Base-by-base conservation (phyloP, 2,113 vertebrate species). In the Platycercus adscitus region DNA sequence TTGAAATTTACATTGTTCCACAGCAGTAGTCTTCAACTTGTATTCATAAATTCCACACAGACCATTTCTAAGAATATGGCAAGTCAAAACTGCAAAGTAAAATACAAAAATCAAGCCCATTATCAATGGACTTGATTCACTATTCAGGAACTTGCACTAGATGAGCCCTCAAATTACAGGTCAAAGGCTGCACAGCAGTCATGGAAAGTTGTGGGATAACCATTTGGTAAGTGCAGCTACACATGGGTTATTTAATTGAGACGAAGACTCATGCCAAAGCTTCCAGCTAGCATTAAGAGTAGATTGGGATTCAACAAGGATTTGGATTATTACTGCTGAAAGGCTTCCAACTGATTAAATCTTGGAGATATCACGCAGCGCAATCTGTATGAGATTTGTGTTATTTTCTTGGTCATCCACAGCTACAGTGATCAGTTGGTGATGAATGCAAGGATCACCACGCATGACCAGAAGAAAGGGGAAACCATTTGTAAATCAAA, bases 321-420 rank as follows among this genome's bases (percentile, higher is more conserved):
- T 92, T 92, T 92, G 79, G 78, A 89, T 93, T 96, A 90, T 55
- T 69, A 41, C 63, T 83, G 86, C 33, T 2, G 8, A 94, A 94
- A 82, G 46, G 63, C 43, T 93, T 92, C 72, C 25, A 78, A 53
- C 44, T 77, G 87, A 93, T 82, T 88, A 95, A 86, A 81, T 55
- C 55, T 23, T 58, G 68, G 26, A 88, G 55, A 53, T 79, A 77
- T 26, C 37, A 65, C 39, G n/a, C 68, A 70, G 41, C 0, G 4
- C 61, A 83, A 66, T 79, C 89, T 85, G 73, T 37, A 89, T 21
- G 71, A 82, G 20, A 58, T 60, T 10, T 50, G 8, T n/a, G 17
- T 76, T 81, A 33, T 50, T 77, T 77, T 88, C 68, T 70, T 81
- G 47, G 29, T 58, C 71, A 83, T 13, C 81, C 7, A 6, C 44